Percentiles rank a stretch among this genome's conserved stretches.
Conservation (phyloP, 2,113 vertebrate genomes). For the Rostratula benghalensis region DNA sequence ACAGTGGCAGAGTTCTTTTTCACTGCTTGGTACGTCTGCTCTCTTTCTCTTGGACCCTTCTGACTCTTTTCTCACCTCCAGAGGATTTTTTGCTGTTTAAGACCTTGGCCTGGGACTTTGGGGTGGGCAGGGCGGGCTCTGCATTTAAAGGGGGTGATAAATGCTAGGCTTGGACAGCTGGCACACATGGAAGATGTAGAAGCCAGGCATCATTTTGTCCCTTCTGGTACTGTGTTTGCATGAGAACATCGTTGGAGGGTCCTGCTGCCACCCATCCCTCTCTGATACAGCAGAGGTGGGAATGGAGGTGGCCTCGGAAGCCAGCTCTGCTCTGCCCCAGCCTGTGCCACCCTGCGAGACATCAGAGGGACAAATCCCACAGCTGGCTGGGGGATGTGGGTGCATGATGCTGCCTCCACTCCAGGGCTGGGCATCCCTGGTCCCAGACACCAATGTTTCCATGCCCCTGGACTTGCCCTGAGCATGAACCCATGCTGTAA, state of each 20-base stretch:
- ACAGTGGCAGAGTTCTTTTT: conserved; percentile 42
- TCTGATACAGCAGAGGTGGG: background rate
- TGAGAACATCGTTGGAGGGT: fast-evolving
- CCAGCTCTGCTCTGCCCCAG: background rate
- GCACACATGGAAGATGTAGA: background rate
- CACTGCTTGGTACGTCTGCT: background rate
- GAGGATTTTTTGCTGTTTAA: background rate
- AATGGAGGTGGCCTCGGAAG: background rate
- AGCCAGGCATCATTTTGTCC: background rate
- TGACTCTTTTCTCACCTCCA: background rate
- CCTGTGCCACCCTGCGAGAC: background rate
- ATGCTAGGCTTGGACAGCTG: background rate
- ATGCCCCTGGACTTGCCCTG: background rate
- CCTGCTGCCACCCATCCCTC: background rate
- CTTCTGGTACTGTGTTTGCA: background rate
- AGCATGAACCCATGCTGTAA: background rate
- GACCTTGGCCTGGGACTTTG: background rate
- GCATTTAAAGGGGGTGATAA: background rate
- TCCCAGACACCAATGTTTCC: background rate
- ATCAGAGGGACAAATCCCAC: background rate
- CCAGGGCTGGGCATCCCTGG: fast-evolving
- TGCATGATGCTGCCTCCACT: background rate
- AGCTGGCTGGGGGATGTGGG: background rate
- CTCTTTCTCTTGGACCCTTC: conserved; percentile 40
- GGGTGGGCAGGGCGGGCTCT: background rate